Percentiles rank a stretch among this genome's conserved stretches.
phyloP scores from a whole-genome alignment of 2,113 vertebrate genomes.

The Fregata magnificens region DNA sequence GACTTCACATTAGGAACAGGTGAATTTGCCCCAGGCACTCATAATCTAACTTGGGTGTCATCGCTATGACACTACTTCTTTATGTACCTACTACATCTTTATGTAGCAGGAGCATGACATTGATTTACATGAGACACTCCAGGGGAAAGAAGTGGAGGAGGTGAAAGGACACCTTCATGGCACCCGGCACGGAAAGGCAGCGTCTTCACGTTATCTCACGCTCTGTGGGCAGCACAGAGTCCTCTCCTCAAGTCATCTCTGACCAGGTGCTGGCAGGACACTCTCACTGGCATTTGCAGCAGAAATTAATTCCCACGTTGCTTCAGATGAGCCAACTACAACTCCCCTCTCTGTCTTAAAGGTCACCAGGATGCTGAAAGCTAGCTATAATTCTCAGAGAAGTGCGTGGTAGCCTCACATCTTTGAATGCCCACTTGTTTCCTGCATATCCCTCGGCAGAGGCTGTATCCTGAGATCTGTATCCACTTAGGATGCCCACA shows the following conservation, averaged over 20 bases:
- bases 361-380: neutral
- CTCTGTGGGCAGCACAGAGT: neutral
- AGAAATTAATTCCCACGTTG: neutral
- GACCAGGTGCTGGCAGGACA: neutral
- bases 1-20: constrained; percentile 2
- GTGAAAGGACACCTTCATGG: neutral
- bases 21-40: neutral
- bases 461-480: neutral
- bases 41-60: neutral
- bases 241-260: neutral
- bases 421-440: neutral
- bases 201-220: neutral
- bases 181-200: neutral
- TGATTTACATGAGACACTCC: neutral
- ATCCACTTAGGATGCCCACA: neutral
- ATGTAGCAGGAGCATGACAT: neutral
- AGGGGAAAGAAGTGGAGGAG: neutral
- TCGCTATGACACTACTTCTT: neutral
- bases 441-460: neutral
- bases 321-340: neutral
- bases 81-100: no score
- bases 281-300: neutral
- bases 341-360: neutral
- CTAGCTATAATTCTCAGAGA: neutral
- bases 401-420: neutral